Conservation (phyloP, 1,140 invertebrate species). For the Leptinotarsa undecemlineata region DNA sequence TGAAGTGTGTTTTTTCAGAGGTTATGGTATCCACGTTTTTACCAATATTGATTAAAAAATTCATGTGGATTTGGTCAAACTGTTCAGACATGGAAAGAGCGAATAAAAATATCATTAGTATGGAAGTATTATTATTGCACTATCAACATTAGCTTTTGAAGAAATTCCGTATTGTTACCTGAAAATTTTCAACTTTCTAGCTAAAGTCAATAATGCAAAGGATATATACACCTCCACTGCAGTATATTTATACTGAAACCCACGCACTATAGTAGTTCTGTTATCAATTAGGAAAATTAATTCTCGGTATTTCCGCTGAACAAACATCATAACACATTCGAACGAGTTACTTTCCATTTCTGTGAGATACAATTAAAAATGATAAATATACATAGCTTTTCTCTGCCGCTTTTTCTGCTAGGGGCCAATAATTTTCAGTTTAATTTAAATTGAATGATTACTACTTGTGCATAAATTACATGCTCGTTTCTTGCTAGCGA, state of each 20-base stretch:
- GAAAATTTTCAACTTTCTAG: no score
- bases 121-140: no score
- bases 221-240: not conserved
- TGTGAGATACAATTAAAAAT: conserved; percentile 2
- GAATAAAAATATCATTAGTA: no score
- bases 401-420: not conserved
- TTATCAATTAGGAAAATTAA: not conserved
- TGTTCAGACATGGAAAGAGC: no score
- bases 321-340: not conserved
- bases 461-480: not conserved
- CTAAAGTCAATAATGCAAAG: no score
- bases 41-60: no score
- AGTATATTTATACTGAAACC: not conserved
- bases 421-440: not conserved
- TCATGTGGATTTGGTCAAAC: no score
- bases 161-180: no score
- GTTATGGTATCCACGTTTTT: no score
- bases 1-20: no score
- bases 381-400: not conserved
- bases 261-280: not conserved
- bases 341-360: not conserved
- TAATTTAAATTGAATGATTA: conserved; percentile 4
- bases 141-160: no score
- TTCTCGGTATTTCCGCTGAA: not conserved
- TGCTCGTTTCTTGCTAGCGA: not conserved